Conservation (phyloP, 2,797 vertebrate species). For the Gobio occitaniae region DNA sequence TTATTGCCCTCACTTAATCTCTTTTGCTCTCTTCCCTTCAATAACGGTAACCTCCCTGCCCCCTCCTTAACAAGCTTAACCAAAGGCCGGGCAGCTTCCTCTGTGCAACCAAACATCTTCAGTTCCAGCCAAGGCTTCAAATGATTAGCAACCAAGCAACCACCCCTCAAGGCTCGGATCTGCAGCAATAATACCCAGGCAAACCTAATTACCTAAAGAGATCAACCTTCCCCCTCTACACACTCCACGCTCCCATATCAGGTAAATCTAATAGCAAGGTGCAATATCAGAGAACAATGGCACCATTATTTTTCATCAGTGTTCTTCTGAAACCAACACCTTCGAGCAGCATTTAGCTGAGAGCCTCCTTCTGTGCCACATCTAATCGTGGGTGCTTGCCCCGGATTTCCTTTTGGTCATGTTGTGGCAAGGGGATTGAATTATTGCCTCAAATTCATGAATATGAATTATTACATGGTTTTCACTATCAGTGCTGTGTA, state of each 20-base stretch:
- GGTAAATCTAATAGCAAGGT: conserved; percentile 82
- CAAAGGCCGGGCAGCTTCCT: conserved; percentile 37
- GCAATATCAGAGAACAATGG: conserved; percentile 79
- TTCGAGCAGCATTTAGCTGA: conserved; percentile 70
- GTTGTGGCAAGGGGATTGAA: conserved; percentile 30
- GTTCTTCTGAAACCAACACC: conserved; percentile 68
- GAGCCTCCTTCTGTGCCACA: conserved; percentile 65
- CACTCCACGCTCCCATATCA: conserved; percentile 74
- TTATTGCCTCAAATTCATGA: conserved; percentile 35
- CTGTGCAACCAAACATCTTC: conserved; percentile 29
- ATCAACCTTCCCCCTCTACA: conserved; percentile 51
- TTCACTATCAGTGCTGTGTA: conserved; percentile 11
- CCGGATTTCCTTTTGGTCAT: conserved; percentile 60
- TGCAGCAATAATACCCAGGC: conserved; percentile 78
- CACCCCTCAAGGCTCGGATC: conserved; percentile 76
- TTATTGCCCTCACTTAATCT: conserved; percentile 60
- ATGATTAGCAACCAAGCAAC: conserved; percentile 71
- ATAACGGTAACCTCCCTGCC: conserved; percentile 46
- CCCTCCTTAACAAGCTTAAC: conserved; percentile 49
- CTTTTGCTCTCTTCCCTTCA: conserved; percentile 54
- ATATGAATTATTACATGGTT: conserved; percentile 39
- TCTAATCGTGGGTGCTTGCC: conserved; percentile 72
- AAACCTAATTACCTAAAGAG: conserved; percentile 79
- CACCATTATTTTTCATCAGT: conserved; percentile 85
- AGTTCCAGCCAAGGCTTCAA: conserved; percentile 41